Conservation (phyloP, 2,113 vertebrate genomes). For the Danionella cerebrum region DNA sequence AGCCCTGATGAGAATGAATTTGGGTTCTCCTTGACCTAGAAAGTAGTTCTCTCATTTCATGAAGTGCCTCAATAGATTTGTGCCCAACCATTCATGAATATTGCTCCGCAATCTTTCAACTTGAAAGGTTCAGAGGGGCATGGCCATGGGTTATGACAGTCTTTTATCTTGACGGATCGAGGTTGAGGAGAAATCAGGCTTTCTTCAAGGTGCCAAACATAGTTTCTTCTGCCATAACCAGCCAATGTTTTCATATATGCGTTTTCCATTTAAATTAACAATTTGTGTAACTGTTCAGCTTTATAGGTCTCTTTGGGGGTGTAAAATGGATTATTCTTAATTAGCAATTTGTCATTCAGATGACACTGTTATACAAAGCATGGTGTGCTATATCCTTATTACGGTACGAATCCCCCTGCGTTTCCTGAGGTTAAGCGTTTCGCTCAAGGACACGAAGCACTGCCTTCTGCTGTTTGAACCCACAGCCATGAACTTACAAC, state of each 20-base stretch:
- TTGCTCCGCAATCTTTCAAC: conserved; percentile 27
- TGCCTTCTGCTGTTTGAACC: background rate
- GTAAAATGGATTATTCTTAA: background rate
- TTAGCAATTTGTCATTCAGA: background rate
- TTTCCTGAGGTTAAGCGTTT: background rate
- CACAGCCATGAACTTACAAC: background rate
- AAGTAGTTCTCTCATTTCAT: conserved; percentile 20
- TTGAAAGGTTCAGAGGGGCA: conserved; percentile 24
- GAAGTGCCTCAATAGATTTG: conserved; percentile 24
- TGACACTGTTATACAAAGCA: background rate
- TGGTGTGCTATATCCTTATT: background rate
- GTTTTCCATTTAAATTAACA: background rate
- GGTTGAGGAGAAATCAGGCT: conserved; percentile 12
- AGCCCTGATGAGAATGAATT: conserved; percentile 13
- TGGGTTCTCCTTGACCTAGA: conserved; percentile 27
- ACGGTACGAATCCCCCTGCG: background rate
- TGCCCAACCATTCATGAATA: conserved; percentile 24
- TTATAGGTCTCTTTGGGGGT: background rate
- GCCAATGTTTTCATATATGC: background rate
- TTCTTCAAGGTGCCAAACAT: conserved; percentile 9
- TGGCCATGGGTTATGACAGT: conserved; percentile 23
- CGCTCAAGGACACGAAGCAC: background rate
- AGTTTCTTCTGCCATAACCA: background rate
- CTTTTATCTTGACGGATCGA: conserved; percentile 26
- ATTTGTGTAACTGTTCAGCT: background rate